These are phyloP conservation scores for Coenonympha arcania DNA, from an alignment of 2,888 invertebrate species.

Conservation along the genomic window DNA sequence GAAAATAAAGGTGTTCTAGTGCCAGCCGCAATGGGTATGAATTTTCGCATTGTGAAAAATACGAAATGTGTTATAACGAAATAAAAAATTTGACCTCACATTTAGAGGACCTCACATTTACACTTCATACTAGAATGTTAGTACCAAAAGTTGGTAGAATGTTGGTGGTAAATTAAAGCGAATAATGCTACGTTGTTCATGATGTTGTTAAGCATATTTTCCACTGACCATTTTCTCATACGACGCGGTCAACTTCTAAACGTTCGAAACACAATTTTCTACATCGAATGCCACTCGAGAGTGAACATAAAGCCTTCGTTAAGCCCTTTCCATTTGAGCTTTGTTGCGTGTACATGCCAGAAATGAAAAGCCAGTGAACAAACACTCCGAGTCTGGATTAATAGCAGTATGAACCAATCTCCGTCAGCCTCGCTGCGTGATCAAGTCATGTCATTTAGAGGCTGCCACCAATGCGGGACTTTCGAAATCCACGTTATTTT, in stretches of 20 bases:
- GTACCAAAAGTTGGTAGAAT: no score
- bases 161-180: background rate
- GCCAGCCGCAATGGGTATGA: no score
- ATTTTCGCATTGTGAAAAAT: no score
- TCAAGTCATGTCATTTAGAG: background rate
- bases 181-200: no score
- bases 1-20: background rate
- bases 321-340: conserved; percentile 11
- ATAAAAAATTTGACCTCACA: no score
- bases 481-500: no score
- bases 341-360: conserved; percentile 3
- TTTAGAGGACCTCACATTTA: no score
- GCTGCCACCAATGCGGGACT: background rate
- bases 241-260: background rate
- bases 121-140: no score
- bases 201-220: no score
- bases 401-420: conserved; percentile 3
- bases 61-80: no score
- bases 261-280: background rate
- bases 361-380: conserved; percentile 13
- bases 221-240: background rate
- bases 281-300: conserved; percentile 3
- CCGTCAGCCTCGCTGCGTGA: background rate
- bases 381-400: conserved; percentile 6
- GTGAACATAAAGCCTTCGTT: conserved; percentile 7